These are phyloP conservation scores for Heliconius ethilla DNA, from an alignment of 2,888 invertebrate species.

Conservation along the genomic window DNA sequence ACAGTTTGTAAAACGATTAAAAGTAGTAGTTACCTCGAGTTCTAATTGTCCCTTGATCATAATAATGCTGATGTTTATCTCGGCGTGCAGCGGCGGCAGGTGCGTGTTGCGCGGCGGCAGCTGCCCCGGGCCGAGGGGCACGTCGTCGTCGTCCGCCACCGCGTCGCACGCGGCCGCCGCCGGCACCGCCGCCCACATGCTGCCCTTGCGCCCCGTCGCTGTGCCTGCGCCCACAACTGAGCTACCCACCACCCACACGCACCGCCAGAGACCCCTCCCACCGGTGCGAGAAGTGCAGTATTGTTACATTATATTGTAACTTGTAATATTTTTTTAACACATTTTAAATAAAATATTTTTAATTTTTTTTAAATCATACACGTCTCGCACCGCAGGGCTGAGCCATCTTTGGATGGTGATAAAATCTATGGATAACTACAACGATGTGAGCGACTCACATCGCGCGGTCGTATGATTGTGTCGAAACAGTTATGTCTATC, in stretches of 20 bases:
- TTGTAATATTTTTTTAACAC: not conserved
- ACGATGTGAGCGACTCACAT: constrained; percentile 39
- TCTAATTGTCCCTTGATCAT: constrained; percentile 96
- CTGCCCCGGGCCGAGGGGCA: constrained; percentile 90
- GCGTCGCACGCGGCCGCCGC: constrained; percentile 69
- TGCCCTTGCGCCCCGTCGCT: constrained; percentile 81
- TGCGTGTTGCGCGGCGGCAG: constrained; percentile 89
- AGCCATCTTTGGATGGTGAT: constrained; percentile 15
- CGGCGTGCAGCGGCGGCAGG: constrained; percentile 87
- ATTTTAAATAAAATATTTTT: not conserved
- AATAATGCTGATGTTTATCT: constrained; percentile 92
- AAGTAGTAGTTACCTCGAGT: constrained; percentile 84
- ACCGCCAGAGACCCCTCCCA: not conserved
- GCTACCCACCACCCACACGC: constrained; percentile 52
- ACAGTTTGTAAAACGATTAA: not conserved
- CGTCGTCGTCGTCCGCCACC: constrained; percentile 72
- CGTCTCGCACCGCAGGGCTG: not conserved
- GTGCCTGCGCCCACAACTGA: constrained; percentile 67
- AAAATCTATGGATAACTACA: constrained; percentile 39
- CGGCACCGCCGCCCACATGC: constrained; percentile 81
- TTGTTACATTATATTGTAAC: not conserved
- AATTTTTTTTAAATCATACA: not conserved
- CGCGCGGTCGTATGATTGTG: constrained; percentile 38
- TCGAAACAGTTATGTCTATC: constrained; percentile 41
- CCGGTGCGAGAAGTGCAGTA: constrained; percentile 2